Evolutionary conservation across 2,113 vertebrate species (phyloP), one percentile per base, ranked within the genome.

Genomic region (Tragelaphus scriptus): DNA sequence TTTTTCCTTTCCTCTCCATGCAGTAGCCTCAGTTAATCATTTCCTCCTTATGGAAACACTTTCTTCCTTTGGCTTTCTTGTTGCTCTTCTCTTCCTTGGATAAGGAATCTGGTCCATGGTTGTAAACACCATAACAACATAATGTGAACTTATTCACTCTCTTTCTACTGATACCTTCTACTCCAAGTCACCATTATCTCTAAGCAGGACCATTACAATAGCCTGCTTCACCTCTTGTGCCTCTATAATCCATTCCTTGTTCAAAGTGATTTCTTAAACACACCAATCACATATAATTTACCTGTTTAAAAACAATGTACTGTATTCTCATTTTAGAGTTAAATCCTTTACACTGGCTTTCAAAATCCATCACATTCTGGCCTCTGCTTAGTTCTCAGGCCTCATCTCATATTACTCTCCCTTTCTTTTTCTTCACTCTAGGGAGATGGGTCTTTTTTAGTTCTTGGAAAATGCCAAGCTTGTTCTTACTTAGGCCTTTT

Each of bases 401-500:
- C 44, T 85, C 75, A 47, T 95, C 92, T 97, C 90, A 17, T 44
- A 81, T 94, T 92, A 96, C 85, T 36, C 19, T 94, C 90, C 25
- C 26, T 97, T 51, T 87, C 95, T 71, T 77, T 90, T 84, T 61
- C 59, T 88, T 32, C 19, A 71, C 95, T 94, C 95, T 79, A 95
- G 96, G 85, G 92, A 98, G 28, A 63, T 15, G 25, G 47, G 21
- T 36, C 87, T 91, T 95, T 91, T 98, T 97, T 93, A 96, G 97
- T 84, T 91, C 71, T 88, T 89, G 59, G 56, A 95, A 88, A 49
- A 49, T 82, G 81, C 17, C 90, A 97, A 36, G 15, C 32, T 58
- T 95, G 47, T 59, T 93, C 65, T 68, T 65, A 92, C 28, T 59
- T 44, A 77, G 47, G 53, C 44, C 44, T 92, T 82, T 88, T 36